Evolutionary conservation across 1,140 invertebrate genomes (phyloP).

Genomic region (Polypedilum pembai): DNA sequence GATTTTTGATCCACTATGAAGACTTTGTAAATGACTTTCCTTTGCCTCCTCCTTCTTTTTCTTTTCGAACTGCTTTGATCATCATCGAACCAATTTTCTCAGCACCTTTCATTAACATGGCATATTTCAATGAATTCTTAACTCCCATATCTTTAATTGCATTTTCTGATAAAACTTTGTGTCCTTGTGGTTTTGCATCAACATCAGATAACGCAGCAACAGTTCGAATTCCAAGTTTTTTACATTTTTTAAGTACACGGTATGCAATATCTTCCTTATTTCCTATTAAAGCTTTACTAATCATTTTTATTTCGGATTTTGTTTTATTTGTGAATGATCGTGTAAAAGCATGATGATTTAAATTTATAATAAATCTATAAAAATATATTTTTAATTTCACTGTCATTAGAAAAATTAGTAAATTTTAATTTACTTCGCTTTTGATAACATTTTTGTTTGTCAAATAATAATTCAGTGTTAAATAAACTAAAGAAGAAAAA

Average conservation of each 20-base stretch:
- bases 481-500: neutral
- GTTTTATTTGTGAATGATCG: constrained; percentile 31
- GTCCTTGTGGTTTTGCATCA: constrained; percentile 73
- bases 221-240: constrained; percentile 80
- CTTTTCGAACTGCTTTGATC: constrained; percentile 87
- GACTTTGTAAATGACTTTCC: constrained; percentile 90
- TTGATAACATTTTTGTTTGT: neutral
- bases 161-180: constrained; percentile 77
- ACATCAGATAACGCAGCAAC: constrained; percentile 94
- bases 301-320: constrained; percentile 38
- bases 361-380: neutral
- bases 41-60: constrained; percentile 82
- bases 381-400: neutral
- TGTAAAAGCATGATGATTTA: neutral
- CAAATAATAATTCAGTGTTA: neutral
- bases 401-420: neutral
- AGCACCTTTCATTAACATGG: constrained; percentile 85
- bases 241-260: constrained; percentile 82
- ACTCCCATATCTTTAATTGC: constrained; percentile 98
- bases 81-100: constrained; percentile 87
- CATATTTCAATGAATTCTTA: constrained; percentile 92
- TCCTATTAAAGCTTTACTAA: constrained; percentile 80
- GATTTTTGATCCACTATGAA: constrained; percentile 36
- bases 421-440: neutral
- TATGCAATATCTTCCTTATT: constrained; percentile 96